Conservation (phyloP, 1,140 invertebrate species). For the Drosophila tani region DNA sequence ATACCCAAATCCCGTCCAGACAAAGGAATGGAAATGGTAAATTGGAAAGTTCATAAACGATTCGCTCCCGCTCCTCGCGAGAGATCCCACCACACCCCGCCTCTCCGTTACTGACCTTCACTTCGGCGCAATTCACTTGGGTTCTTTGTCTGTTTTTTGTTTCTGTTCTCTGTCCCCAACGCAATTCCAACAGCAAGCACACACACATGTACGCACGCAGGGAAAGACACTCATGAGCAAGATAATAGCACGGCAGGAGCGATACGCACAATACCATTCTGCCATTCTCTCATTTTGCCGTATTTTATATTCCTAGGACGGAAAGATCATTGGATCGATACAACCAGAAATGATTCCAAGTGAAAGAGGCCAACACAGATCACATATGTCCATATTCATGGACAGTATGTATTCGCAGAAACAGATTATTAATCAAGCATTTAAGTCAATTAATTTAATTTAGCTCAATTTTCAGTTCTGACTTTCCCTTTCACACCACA, state of each 20-base stretch:
- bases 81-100: background rate
- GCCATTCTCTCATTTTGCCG: no score
- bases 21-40: conserved; percentile 64
- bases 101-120: conserved; percentile 57
- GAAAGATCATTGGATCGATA: background rate
- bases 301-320: background rate
- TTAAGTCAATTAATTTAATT: conserved; percentile 6
- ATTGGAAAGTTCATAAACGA: conserved; percentile 48
- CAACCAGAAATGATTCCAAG: background rate
- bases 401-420: background rate
- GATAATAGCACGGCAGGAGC: conserved; percentile 9
- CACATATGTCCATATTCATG: background rate
- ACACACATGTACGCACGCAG: conserved; percentile 7
- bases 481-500: background rate
- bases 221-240: conserved; percentile 8
- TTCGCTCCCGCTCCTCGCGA: conserved; percentile 28
- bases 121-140: conserved; percentile 51
- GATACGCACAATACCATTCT: background rate
- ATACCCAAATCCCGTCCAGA: conserved; percentile 16
- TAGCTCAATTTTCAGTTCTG: background rate
- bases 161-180: conserved; percentile 49
- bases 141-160: conserved; percentile 70
- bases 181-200: conserved; percentile 44
- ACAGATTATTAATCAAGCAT: conserved; percentile 1
- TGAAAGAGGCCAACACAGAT: background rate